Conservation (phyloP, 1,140 invertebrate genomes). For the Drosophila yakuba region DNA sequence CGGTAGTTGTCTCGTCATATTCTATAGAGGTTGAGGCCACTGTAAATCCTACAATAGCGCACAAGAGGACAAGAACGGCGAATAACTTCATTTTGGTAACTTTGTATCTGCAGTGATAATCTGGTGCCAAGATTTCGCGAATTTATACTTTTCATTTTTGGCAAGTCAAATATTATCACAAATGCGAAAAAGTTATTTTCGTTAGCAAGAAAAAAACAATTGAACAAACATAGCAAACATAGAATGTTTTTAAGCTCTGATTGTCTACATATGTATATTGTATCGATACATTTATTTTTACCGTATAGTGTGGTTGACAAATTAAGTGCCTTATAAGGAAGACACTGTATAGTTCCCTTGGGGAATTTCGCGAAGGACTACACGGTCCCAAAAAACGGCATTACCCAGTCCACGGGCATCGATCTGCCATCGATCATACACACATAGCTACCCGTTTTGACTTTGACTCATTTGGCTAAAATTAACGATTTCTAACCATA, state of each 20-base stretch:
- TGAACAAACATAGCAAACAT: slow-evolving; percentile 2
- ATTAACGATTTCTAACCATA: slow-evolving; percentile 74
- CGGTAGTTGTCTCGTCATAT: too few relatives aligned
- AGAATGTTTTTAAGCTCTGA: neutral
- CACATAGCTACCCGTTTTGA: slow-evolving; percentile 35
- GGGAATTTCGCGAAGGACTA: slow-evolving; percentile 56
- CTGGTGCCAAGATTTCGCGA: neutral
- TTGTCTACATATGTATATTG: neutral
- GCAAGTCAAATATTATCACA: slow-evolving; percentile 2
- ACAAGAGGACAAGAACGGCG: neutral
- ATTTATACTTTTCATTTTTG: neutral
- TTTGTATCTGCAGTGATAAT: neutral
- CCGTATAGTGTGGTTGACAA: neutral
- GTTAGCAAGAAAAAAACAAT: neutral
- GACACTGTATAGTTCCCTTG: slow-evolving; percentile 42
- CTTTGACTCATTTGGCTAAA: slow-evolving; percentile 78
- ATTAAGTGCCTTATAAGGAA: neutral
- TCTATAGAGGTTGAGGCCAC: neutral
- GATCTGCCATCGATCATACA: slow-evolving; percentile 38
- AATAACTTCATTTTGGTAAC: slow-evolving; percentile 13
- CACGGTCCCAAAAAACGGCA: slow-evolving; percentile 8
- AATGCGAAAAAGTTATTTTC: neutral
- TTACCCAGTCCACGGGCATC: slow-evolving; percentile 12
- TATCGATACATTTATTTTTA: neutral
- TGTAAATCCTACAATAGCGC: neutral